Conservation (phyloP, 2,797 vertebrate species). For the Poecilia picta region DNA sequence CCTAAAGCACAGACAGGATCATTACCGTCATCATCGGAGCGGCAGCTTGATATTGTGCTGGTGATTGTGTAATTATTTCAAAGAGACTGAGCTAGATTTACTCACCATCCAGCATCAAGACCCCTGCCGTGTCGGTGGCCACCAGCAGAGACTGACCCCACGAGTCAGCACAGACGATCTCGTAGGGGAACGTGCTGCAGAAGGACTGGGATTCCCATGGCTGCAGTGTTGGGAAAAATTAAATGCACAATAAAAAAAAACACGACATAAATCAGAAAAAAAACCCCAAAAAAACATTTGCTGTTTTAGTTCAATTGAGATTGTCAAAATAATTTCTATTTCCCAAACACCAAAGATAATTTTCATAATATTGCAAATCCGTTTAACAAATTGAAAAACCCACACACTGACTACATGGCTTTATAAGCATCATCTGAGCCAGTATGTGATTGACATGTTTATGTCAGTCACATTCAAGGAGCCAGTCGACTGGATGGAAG, state of each 20-base stretch:
- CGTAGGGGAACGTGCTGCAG: constrained; percentile 93
- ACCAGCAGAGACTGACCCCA: constrained; percentile 95
- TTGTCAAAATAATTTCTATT: not conserved
- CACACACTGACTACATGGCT: not conserved
- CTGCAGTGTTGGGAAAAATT: constrained; percentile 67
- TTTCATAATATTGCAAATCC: not conserved
- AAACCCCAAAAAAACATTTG: not conserved
- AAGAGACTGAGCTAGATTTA: constrained; percentile 49
- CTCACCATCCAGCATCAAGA: constrained; percentile 97
- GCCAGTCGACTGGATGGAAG: not conserved
- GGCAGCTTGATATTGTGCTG: constrained; percentile 36
- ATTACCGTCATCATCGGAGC: constrained; percentile 37
- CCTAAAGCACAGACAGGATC: constrained; percentile 69
- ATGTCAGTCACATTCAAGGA: not conserved
- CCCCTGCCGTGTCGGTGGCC: constrained; percentile 91
- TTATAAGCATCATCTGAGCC: not conserved
- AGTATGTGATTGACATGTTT: not conserved
- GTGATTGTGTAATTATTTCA: constrained; percentile 41
- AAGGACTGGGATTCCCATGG: constrained; percentile 98
- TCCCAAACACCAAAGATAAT: not conserved
- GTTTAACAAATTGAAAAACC: not conserved
- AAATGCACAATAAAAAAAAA: not conserved
- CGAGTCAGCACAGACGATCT: constrained; percentile 93
- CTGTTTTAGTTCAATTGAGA: not conserved
- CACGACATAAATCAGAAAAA: not conserved